A percentile compares a stretch with the other conserved stretches of the same genome.
phyloP scores from a whole-genome alignment of 1,140 invertebrate genomes.

The Pogonognathellus flavescens region DNA sequence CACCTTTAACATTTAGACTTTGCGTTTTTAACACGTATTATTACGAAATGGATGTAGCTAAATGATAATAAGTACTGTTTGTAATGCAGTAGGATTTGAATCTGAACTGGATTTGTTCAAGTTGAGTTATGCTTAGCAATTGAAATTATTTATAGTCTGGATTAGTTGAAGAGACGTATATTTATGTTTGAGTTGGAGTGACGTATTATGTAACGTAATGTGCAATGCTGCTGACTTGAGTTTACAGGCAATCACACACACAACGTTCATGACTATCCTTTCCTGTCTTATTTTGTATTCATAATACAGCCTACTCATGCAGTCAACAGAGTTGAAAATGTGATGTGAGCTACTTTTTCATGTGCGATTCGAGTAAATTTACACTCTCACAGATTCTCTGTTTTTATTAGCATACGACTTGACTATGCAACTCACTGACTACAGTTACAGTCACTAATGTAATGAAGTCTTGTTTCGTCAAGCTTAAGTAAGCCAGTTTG shows the following conservation, averaged over 20 bases:
- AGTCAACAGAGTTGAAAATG: conserved; percentile 35
- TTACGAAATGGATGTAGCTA: no score
- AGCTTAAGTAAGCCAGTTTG: neutral
- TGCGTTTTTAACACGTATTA: no score
- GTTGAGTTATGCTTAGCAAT: conserved; percentile 45
- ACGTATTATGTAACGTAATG: conserved; percentile 26
- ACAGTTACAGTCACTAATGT: neutral
- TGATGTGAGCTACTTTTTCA: conserved; percentile 42
- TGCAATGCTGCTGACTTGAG: conserved; percentile 13
- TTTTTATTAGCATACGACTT: conserved; percentile 2
- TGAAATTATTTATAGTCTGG: conserved; percentile 55
- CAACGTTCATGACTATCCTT: neutral
- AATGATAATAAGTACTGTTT: neutral
- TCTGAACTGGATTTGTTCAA: conserved; percentile 39
- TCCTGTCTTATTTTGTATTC: conserved; percentile 31
- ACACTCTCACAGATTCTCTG: neutral
- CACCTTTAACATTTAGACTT: no score
- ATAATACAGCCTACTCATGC: conserved; percentile 32
- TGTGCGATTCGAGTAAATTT: neutral
- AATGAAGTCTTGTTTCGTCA: neutral
- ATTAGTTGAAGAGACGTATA: conserved; percentile 57
- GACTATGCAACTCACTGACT: neutral
- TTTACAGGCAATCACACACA: conserved; percentile 23
- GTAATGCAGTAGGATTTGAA: conserved; percentile 5
- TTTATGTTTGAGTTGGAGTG: conserved; percentile 53